These are phyloP conservation scores for Taeniopygia guttata DNA, from an alignment of 2,797 vertebrate genomes.

Conservation along the genomic window DNA sequence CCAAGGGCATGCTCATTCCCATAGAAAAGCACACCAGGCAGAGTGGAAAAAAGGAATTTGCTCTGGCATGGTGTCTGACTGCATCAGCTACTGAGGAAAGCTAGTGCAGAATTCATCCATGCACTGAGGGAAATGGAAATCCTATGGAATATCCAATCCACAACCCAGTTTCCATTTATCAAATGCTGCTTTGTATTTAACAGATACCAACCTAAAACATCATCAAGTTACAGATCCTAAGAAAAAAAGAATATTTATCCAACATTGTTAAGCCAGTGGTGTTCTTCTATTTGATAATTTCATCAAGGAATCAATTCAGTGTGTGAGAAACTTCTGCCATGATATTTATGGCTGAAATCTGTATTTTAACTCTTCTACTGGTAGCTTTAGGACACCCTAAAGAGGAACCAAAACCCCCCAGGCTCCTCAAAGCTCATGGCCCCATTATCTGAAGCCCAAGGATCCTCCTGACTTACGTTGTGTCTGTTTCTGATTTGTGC, in stretches of 20 bases:
- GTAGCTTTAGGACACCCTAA: background rate
- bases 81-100: constrained; percentile 74
- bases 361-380: background rate
- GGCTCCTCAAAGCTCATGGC: background rate
- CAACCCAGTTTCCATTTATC: background rate
- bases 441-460: background rate
- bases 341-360: background rate
- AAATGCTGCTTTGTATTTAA: background rate
- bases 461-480: constrained; percentile 80
- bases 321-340: background rate
- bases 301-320: background rate
- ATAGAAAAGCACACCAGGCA: background rate
- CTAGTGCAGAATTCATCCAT: constrained; percentile 85
- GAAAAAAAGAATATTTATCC: background rate
- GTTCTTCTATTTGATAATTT: background rate
- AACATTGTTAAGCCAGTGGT: background rate
- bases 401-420: background rate
- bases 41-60: constrained; percentile 17
- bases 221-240: background rate
- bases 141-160: background rate
- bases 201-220: background rate
- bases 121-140: background rate
- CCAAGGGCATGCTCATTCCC: background rate
- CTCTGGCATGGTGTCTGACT: constrained; percentile 86
- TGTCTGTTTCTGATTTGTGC: constrained; percentile 95